These are phyloP conservation scores for Anthophora plumipes DNA, from an alignment of 2,888 invertebrate genomes.

Conservation along the genomic window DNA sequence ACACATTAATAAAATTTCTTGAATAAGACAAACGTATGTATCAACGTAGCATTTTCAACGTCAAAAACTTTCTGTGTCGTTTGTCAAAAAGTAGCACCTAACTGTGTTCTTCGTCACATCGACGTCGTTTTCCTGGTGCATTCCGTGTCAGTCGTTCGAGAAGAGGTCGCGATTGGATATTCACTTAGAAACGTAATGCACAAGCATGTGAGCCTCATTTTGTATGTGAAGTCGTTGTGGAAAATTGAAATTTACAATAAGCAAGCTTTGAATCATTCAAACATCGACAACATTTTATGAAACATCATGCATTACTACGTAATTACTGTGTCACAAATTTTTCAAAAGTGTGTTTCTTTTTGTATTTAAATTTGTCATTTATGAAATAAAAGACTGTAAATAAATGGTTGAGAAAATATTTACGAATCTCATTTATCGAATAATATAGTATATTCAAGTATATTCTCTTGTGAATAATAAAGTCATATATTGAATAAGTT, in stretches of 20 bases:
- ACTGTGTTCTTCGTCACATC: slow-evolving; percentile 54
- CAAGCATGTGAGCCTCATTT: slow-evolving; percentile 22
- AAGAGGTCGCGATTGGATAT: slow-evolving; percentile 64
- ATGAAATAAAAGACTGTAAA: too few species aligned
- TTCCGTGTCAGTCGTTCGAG: slow-evolving; percentile 62
- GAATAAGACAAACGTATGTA: not conserved
- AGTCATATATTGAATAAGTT: too few species aligned
- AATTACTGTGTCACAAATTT: not conserved
- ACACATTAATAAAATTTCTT: not conserved
- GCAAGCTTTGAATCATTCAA: not conserved
- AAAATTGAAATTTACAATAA: not conserved
- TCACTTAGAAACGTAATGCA: slow-evolving; percentile 65
- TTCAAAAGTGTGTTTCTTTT: not conserved
- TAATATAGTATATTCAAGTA: too few species aligned
- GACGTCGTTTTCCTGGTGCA: slow-evolving; percentile 54
- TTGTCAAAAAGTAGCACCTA: slow-evolving; percentile 48
- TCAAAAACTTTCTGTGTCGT: slow-evolving; percentile 21
- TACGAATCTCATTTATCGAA: too few species aligned
- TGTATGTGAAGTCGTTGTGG: not conserved
- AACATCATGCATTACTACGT: too few species aligned
- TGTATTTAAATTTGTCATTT: too few species aligned
- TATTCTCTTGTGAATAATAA: too few species aligned
- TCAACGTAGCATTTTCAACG: not conserved
- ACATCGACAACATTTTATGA: not conserved
- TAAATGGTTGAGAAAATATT: too few species aligned